phyloP scores from a whole-genome alignment of 2,113 vertebrate genomes.

The Cyanoderma ruficeps region DNA sequence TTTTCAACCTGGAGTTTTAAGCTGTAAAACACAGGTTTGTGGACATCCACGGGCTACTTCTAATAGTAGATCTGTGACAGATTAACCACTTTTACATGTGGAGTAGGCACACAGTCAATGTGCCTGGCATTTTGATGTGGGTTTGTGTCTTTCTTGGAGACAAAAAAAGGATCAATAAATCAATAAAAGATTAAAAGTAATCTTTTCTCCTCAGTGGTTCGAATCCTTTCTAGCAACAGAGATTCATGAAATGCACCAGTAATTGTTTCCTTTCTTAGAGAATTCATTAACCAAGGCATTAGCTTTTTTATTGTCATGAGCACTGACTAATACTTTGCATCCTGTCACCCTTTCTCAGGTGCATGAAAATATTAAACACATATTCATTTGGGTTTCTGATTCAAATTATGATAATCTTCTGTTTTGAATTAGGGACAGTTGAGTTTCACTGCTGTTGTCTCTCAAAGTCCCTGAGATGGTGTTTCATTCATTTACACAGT shows the following conservation, averaged over 20 bases:
- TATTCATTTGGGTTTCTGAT: neutral
- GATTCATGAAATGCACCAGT: slow-evolving; percentile 23
- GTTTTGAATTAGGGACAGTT: neutral
- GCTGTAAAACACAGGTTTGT: neutral
- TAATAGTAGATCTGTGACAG: neutral
- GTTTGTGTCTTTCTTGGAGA: neutral
- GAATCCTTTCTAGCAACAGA: neutral
- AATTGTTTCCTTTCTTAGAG: slow-evolving; percentile 23
- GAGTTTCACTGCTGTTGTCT: neutral
- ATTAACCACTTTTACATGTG: neutral
- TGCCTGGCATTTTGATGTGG: neutral
- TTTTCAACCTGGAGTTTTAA: neutral
- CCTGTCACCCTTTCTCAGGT: slow-evolving; percentile 4
- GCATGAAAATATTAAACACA: neutral
- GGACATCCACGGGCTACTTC: neutral
- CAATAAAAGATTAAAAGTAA: slow-evolving; percentile 39
- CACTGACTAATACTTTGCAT: neutral
- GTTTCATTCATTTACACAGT: neutral
- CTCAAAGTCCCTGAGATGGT: neutral
- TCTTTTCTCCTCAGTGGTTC: neutral
- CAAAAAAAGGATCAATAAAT: slow-evolving; percentile 9
- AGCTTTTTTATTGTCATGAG: neutral
- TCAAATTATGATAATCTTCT: neutral
- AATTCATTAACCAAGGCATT: slow-evolving; percentile 37
- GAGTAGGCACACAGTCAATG: fast-evolving